Evolutionary conservation across 2,888 invertebrate species (phyloP).

Genomic region (Melipona beecheii): DNA sequence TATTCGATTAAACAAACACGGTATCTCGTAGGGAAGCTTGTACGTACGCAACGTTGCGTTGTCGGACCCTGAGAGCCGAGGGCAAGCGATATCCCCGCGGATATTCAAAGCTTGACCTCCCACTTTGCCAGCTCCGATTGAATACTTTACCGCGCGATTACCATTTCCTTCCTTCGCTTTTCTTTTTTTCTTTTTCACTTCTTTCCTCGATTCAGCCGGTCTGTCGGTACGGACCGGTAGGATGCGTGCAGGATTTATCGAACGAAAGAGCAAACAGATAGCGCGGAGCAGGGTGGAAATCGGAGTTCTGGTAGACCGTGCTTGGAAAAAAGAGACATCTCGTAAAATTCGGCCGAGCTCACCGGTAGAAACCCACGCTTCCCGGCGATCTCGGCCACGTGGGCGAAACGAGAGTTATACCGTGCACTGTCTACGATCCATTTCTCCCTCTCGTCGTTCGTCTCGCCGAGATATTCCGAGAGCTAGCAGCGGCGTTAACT

Average conservation of each 20-base stretch:
- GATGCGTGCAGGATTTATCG: not conserved
- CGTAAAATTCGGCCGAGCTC: slow-evolving; percentile 69
- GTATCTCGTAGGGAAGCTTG: slow-evolving; percentile 68
- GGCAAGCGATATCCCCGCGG: slow-evolving; percentile 48
- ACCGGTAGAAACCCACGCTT: slow-evolving; percentile 66
- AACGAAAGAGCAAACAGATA: not conserved
- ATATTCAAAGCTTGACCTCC: slow-evolving; percentile 71
- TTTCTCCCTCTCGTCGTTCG: slow-evolving; percentile 54
- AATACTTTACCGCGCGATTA: slow-evolving; percentile 64
- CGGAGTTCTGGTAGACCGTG: slow-evolving; percentile 33
- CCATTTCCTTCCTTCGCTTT: slow-evolving; percentile 22
- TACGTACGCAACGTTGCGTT: slow-evolving; percentile 58
- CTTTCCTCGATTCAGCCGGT: not conserved
- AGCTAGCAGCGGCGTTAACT: slow-evolving; percentile 40
- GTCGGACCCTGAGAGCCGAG: slow-evolving; percentile 45
- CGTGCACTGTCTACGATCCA: slow-evolving; percentile 66
- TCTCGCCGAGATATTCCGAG: slow-evolving; percentile 68
- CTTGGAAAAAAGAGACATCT: slow-evolving; percentile 56
- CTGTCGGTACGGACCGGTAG: not conserved
- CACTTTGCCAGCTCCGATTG: slow-evolving; percentile 68
- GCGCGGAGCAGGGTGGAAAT: slow-evolving; percentile 2
- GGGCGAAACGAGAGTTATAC: slow-evolving; percentile 74
- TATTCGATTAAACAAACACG: slow-evolving; percentile 79
- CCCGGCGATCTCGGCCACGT: slow-evolving; percentile 62
- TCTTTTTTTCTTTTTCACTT: too few relatives aligned